Percentiles rank a stretch among this genome's conserved stretches.
These are phyloP conservation scores for Macrostomum lignano DNA, from an alignment of 1,140 invertebrate species.

Conservation along the genomic window DNA sequence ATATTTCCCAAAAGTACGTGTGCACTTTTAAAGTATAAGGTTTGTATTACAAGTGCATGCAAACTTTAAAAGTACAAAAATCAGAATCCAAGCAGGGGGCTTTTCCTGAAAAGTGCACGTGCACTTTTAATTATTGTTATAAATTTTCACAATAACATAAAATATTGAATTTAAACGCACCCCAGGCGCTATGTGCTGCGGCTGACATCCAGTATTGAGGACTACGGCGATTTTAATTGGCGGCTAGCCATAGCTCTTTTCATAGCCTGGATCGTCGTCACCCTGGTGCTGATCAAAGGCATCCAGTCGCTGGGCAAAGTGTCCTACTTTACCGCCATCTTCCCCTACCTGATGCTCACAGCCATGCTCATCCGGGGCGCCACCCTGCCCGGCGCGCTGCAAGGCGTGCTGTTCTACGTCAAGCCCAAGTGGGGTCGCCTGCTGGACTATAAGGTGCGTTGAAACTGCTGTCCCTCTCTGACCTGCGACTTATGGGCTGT, in stretches of 20 bases:
- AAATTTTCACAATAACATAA: no score
- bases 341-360: constrained; percentile 48
- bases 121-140: no score
- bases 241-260: constrained; percentile 57
- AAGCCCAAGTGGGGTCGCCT: constrained; percentile 1
- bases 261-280: constrained; percentile 61
- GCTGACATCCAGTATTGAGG: constrained; percentile 39
- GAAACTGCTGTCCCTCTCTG: no score
- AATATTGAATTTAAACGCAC: no score
- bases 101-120: no score
- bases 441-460: constrained; percentile 27
- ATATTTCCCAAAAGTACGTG: no score
- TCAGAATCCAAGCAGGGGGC: no score
- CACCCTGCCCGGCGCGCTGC: constrained; percentile 41
- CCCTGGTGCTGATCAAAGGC: constrained; percentile 81
- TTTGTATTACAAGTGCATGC: no score
- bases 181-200: constrained; percentile 22
- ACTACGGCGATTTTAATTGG: constrained; percentile 57
- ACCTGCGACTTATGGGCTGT: no score
- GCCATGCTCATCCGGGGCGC: constrained; percentile 46
- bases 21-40: no score
- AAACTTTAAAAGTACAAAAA: no score
- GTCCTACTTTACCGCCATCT: constrained; percentile 45
- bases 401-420: constrained; percentile 38
- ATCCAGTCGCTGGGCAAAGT: constrained; percentile 69